Conservation (phyloP, 1,140 invertebrate species). For the Zaprionus kolodkinae region DNA sequence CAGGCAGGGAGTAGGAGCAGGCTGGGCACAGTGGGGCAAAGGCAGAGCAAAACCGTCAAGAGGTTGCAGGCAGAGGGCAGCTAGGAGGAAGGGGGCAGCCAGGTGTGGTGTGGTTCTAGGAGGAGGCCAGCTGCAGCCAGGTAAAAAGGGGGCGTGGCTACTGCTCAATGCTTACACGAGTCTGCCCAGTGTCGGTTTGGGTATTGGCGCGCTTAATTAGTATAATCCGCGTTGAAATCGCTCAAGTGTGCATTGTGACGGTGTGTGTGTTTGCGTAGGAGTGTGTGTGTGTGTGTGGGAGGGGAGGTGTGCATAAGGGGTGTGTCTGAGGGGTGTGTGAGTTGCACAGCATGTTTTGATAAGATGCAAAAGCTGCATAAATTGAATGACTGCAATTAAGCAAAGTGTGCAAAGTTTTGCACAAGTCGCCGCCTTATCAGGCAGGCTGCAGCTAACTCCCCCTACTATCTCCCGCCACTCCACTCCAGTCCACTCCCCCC, state of each 20-base stretch:
- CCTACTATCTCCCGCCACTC: too few relatives aligned
- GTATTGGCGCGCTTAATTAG: constrained; percentile 76
- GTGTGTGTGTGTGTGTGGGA: constrained; percentile 25
- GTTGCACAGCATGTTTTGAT: constrained; percentile 57
- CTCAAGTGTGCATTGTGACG: constrained; percentile 77
- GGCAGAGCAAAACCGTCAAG: background rate
- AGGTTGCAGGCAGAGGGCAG: constrained; percentile 2
- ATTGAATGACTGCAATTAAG: constrained; percentile 80
- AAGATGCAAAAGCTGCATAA: constrained; percentile 70
- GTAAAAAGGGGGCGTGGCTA: background rate
- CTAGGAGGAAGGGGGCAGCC: constrained; percentile 1
- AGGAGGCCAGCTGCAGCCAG: constrained; percentile 18
- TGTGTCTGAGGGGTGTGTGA: background rate
- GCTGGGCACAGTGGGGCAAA: background rate
- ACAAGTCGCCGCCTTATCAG: constrained; percentile 67
- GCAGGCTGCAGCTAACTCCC: constrained; percentile 40
- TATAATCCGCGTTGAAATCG: constrained; percentile 82
- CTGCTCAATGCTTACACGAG: constrained; percentile 33
- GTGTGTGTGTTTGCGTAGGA: constrained; percentile 3
- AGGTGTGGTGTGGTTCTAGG: background rate
- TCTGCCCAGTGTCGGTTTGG: constrained; percentile 17
- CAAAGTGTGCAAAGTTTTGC: constrained; percentile 61
- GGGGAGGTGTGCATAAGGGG: background rate
- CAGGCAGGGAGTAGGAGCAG: background rate
- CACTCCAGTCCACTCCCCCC: constrained; percentile 26